phyloP scores from a whole-genome alignment of 2,888 invertebrate genomes.

The Vandiemenella viatica region DNA sequence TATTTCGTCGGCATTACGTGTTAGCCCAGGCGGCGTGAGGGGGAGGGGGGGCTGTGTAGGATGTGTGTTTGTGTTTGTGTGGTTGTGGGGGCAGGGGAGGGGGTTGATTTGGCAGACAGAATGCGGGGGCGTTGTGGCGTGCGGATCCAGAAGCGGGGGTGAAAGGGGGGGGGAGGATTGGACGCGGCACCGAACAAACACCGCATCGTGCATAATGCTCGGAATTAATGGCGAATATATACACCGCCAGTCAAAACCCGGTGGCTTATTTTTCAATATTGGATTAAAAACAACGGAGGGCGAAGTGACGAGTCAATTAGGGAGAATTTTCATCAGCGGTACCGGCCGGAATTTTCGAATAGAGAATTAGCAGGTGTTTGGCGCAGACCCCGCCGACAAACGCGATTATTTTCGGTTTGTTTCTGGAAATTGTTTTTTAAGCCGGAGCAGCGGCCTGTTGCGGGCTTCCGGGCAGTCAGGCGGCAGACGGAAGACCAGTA shows the following conservation, averaged over 20 bases:
- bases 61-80: neutral
- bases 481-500: no score
- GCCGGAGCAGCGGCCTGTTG: no score
- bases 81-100: neutral
- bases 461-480: no score
- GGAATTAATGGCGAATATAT: conserved; percentile 7
- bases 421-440: no score
- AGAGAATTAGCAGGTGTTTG: conserved; percentile 13
- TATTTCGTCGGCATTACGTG: conserved; percentile 5
- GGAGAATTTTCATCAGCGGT: neutral
- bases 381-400: no score
- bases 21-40: neutral
- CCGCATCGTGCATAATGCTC: conserved; percentile 9
- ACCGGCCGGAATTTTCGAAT: conserved; percentile 8
- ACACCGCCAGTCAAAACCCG: conserved; percentile 9
- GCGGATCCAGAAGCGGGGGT: neutral
- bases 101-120: conserved; percentile 5
- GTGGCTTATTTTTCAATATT: conserved; percentile 13
- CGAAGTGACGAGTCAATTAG: conserved; percentile 4
- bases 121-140: conserved; percentile 2
- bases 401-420: no score
- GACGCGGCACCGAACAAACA: neutral
- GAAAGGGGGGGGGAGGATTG: neutral
- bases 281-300: conserved; percentile 9
- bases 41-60: neutral